A percentile compares a stretch with the other conserved stretches of the same genome.
Conservation (phyloP, 2,113 vertebrate genomes). For the Petrocephalus zakoni region DNA sequence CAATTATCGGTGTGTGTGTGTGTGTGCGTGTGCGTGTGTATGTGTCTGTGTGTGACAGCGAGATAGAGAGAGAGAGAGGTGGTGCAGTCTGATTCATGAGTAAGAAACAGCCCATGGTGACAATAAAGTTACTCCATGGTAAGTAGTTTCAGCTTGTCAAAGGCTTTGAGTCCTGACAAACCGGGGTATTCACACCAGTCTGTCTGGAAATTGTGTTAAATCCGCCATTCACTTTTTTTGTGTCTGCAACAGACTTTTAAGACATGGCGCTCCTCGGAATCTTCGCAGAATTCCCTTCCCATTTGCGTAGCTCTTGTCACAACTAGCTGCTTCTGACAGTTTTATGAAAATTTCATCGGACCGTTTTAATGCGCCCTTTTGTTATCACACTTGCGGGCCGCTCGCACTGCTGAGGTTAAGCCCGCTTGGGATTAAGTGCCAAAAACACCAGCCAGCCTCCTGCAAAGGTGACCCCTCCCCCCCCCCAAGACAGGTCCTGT, state of each 20-base stretch:
- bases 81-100: background rate
- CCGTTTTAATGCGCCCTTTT: background rate
- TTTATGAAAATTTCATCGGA: background rate
- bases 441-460: background rate
- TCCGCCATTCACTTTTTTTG: background rate
- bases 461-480: background rate
- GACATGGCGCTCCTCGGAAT: background rate
- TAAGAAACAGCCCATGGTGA: background rate
- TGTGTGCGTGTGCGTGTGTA: background rate
- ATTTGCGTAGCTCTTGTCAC: background rate
- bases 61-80: background rate
- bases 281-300: background rate
- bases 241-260: background rate
- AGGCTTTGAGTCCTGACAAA: background rate
- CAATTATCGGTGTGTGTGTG: background rate
- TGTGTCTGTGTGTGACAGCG: background rate
- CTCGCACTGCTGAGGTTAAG: background rate
- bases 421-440: background rate
- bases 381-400: background rate
- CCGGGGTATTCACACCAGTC: background rate
- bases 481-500: background rate
- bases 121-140: background rate
- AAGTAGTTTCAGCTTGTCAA: background rate
- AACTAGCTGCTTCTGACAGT: background rate
- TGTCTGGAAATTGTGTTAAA: constrained; percentile 13